Evolutionary conservation across 2,888 invertebrate species (phyloP), one percentile per base, ranked within the genome.

Genomic region (Catocala nupta): DNA sequence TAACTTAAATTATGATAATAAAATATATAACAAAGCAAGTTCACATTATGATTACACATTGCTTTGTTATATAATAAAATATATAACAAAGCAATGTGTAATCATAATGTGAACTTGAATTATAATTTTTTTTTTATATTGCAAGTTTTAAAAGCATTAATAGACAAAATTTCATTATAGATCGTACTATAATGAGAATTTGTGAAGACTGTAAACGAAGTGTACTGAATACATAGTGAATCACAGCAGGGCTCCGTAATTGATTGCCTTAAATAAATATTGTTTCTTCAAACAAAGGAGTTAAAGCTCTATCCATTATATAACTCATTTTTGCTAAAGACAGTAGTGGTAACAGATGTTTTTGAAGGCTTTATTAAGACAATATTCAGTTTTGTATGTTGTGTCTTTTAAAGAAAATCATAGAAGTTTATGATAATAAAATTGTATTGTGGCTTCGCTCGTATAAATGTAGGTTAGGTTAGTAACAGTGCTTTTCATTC

Each of bases 211-310:
- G 12, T 36, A 16, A 55, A 43, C n/a, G n/a, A 48, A 48, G 11
- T 33, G 34, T 16, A 16, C 16, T 16, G 47, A 48, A 56, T 6
- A 57, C 16, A 43, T n/a, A 60, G 16, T 47, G 7, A 53, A 43
- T 49, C 52, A 5, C 11, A 10, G 42, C 8, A 1, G 11, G 33
- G 48, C 34, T 49, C 11, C 0, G n/a, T 65, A 59, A 67, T 68
- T 57, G 56, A 70, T 65, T 55, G 55, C 47, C 10, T 53, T n/a
- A 61, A 65, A 58, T 64, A 65, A 68, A 63, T 60, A 67, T 53
- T 68, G 36, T 65, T 65, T 11, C 48, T 51, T 58, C 7, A 49
- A 61, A 75, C 58, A 69, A 72, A 54, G 59, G 47, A 52, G 8
- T 16, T 11, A 6, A 8, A 42, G 39, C 25, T 51, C 49, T 55